phyloP scores from a whole-genome alignment of 2,113 vertebrate species.

The Oriolus oriolus region DNA sequence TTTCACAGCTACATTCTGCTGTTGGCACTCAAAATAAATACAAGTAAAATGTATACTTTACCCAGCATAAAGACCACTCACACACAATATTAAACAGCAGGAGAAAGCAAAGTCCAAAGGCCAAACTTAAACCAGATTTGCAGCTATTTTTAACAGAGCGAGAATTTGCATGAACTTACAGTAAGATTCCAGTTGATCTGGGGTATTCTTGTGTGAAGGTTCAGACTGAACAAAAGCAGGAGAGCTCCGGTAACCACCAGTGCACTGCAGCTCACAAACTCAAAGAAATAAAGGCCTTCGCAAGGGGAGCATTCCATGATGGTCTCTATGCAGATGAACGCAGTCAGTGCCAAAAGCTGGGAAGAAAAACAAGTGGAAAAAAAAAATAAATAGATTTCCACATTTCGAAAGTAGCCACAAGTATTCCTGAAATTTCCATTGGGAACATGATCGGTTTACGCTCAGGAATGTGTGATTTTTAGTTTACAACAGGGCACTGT shows the following conservation, averaged over 20 bases:
- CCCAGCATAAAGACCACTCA: not conserved
- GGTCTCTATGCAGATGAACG: slow-evolving; percentile 97
- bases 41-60: not conserved
- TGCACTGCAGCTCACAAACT: slow-evolving; percentile 97
- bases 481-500: not conserved
- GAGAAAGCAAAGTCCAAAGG: not conserved
- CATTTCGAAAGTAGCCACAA: slow-evolving; percentile 59
- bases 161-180: slow-evolving; percentile 71
- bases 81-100: not conserved
- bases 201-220: slow-evolving; percentile 87
- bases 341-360: slow-evolving; percentile 86
- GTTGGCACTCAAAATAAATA: not conserved
- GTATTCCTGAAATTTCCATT: slow-evolving; percentile 58
- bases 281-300: slow-evolving; percentile 94
- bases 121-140: not conserved
- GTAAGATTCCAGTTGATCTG: slow-evolving; percentile 97
- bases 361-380: slow-evolving; percentile 53
- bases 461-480: slow-evolving; percentile 49
- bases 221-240: slow-evolving; percentile 90
- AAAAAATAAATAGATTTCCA: slow-evolving; percentile 61
- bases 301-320: slow-evolving; percentile 94
- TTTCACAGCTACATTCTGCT: not conserved
- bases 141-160: not conserved
- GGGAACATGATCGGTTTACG: slow-evolving; percentile 31
- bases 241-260: slow-evolving; percentile 91